Percentiles rank a stretch among this genome's conserved stretches.
phyloP scores from a whole-genome alignment of 2,113 vertebrate genomes.

The Philantomba maxwellii region DNA sequence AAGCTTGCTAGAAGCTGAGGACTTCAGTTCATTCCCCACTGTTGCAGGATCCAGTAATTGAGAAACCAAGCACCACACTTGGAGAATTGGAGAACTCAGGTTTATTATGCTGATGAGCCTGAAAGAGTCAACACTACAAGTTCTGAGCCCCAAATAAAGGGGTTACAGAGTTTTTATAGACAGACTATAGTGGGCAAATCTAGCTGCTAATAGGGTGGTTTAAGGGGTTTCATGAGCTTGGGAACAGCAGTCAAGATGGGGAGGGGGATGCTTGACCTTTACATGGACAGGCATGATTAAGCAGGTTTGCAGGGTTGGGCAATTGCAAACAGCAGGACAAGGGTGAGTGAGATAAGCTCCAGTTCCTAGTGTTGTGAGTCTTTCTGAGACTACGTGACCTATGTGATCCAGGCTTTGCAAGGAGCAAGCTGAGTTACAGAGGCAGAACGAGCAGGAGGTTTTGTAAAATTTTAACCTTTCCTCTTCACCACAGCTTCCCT shows the following conservation, averaged over 20 bases:
- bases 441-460: not conserved
- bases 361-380: not conserved
- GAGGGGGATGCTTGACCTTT: not conserved
- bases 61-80: not conserved
- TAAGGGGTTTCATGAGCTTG: accelerated
- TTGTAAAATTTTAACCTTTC: not conserved
- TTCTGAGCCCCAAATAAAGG: not conserved
- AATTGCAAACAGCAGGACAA: not conserved
- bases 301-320: not conserved
- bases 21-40: not conserved
- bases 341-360: not conserved
- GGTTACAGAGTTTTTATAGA: not conserved
- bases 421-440: not conserved
- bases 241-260: not conserved
- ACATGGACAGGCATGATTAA: not conserved
- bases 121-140: not conserved
- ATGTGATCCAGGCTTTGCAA: not conserved
- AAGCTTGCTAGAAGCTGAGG: not conserved
- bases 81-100: not conserved
- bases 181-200: not conserved
- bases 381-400: not conserved
- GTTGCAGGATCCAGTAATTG: not conserved
- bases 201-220: not conserved
- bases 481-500: not conserved
- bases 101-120: not conserved